Percentiles rank a stretch among this genome's conserved stretches.
Conservation (phyloP, 35 echinoderm and acorn worm species). For the Stichopus chloronotus region DNA sequence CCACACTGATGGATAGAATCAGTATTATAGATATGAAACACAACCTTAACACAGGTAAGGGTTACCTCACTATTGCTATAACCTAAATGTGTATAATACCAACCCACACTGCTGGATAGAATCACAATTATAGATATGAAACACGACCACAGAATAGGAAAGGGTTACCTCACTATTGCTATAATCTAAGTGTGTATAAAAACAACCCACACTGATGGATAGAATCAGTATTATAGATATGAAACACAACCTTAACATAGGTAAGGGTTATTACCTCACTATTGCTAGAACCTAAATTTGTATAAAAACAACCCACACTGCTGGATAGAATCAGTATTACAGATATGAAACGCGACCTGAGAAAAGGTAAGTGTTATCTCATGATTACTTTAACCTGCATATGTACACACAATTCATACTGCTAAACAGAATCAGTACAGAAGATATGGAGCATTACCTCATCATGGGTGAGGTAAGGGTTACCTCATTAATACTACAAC, state of each 20-base stretch:
- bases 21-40: conserved; percentile 35
- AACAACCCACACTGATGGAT: conserved; percentile 41
- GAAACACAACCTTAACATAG: conserved; percentile 16
- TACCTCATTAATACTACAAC: no score
- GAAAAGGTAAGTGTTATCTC: conserved; percentile 18
- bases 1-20: conserved; percentile 48
- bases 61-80: background rate
- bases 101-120: background rate
- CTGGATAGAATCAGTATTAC: conserved; percentile 47
- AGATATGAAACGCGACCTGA: conserved; percentile 32
- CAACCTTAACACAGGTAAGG: conserved; percentile 6
- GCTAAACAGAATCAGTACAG: conserved; percentile 35
- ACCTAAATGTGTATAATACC: background rate
- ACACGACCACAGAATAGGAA: background rate
- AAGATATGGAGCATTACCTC: conserved; percentile 31
- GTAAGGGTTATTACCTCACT: background rate
- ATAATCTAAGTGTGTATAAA: conserved; percentile 29
- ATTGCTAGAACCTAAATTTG: background rate
- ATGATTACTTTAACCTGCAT: background rate
- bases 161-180: background rate
- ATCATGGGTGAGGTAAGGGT: background rate
- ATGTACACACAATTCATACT: conserved; percentile 37
- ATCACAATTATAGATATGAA: background rate
- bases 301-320: background rate
- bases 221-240: conserved; percentile 44